These are phyloP conservation scores for Xylota segnis DNA, from an alignment of 2,888 invertebrate genomes.

Conservation along the genomic window DNA sequence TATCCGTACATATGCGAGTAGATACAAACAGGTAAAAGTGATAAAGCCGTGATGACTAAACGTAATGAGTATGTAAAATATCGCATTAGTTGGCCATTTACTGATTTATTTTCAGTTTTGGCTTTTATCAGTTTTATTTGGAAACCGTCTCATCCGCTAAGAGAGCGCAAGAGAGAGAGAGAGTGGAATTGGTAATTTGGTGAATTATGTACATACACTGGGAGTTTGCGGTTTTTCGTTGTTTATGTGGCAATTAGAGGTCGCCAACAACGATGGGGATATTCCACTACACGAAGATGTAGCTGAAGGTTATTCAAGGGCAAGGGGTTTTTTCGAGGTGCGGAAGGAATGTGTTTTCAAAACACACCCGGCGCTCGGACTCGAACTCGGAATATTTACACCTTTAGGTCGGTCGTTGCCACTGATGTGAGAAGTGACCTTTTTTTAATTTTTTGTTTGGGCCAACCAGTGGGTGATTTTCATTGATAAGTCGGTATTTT, in stretches of 20 bases:
- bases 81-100: constrained; percentile 42
- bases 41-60: constrained; percentile 41
- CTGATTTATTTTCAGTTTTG: constrained; percentile 39
- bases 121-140: constrained; percentile 27
- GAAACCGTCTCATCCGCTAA: background rate
- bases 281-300: constrained; percentile 27
- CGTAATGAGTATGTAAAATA: constrained; percentile 29
- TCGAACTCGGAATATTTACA: background rate
- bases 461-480: background rate
- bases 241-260: constrained; percentile 41
- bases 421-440: background rate
- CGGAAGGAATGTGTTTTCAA: background rate
- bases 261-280: background rate
- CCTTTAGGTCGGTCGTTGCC: constrained; percentile 2
- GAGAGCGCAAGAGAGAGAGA: background rate
- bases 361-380: background rate
- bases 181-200: too few species aligned
- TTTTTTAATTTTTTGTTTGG: background rate
- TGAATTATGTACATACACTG: constrained; percentile 11
- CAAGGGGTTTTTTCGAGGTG: background rate
- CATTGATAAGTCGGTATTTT: background rate
- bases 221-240: constrained; percentile 27
- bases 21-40: constrained; percentile 10
- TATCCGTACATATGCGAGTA: too few species aligned
- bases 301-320: constrained; percentile 28